A percentile compares a stretch with the other conserved stretches of the same genome.
Conservation (phyloP, 2,113 vertebrate genomes). For the Podarcis cretensis region DNA sequence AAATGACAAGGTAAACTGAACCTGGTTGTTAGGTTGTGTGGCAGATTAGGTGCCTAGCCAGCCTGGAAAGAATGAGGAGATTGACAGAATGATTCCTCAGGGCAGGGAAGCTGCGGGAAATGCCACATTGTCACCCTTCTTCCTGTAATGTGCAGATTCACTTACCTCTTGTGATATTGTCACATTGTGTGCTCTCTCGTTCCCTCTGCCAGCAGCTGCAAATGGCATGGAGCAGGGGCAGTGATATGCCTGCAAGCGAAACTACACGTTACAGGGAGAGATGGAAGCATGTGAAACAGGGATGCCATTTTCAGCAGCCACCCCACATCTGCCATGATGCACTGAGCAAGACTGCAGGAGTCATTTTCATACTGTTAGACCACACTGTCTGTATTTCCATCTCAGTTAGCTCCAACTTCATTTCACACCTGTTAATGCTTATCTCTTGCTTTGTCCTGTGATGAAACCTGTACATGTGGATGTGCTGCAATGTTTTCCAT, state of each 20-base stretch:
- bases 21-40: not conserved
- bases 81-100: not conserved
- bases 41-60: not conserved
- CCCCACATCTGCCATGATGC: not conserved
- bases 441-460: not conserved
- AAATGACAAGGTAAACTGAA: not conserved
- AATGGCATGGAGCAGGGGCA: not conserved
- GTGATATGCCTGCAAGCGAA: not conserved
- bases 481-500: not conserved
- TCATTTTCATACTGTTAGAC: not conserved
- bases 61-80: not conserved
- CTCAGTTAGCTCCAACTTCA: not conserved
- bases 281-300: not conserved
- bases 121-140: not conserved
- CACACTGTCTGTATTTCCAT: not conserved
- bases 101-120: not conserved
- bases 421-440: not conserved
- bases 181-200: not conserved
- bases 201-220: not conserved
- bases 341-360: not conserved
- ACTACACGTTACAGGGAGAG: not conserved
- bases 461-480: not conserved
- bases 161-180: not conserved
- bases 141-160: not conserved
- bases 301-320: not conserved